Conservation (phyloP, 2,113 vertebrate genomes). For the Enhydra lutris region DNA sequence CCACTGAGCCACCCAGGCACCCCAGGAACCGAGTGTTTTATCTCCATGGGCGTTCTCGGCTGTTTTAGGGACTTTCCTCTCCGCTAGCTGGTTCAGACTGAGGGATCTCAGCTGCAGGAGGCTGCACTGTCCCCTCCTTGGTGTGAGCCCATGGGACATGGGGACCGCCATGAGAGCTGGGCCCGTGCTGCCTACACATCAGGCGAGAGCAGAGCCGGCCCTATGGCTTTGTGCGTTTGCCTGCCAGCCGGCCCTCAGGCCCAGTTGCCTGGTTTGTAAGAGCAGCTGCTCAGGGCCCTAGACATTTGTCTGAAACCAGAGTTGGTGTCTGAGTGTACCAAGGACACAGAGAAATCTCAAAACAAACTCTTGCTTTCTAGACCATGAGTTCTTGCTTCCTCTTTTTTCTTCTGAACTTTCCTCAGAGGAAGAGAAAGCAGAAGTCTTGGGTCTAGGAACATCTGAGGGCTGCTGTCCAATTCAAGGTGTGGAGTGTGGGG, state of each 20-base stretch:
- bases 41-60: background rate
- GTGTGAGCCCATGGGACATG: background rate
- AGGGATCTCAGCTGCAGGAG: background rate
- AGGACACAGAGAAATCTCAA: background rate
- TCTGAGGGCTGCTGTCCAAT: background rate
- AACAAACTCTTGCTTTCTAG: constrained; percentile 48
- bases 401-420: constrained; percentile 59
- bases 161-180: background rate
- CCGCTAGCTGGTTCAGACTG: background rate
- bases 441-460: constrained; percentile 30
- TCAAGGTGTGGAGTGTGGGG: background rate
- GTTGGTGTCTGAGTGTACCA: background rate
- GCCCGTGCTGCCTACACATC: background rate
- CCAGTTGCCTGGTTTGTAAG: background rate
- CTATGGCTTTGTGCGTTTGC: background rate
- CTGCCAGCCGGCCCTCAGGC: background rate
- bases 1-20: no score
- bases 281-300: background rate
- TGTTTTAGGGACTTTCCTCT: background rate
- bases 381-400: constrained; percentile 58
- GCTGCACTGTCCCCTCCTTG: background rate
- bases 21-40: background rate
- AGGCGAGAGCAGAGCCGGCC: background rate
- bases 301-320: background rate
- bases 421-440: constrained; percentile 60